Evolutionary conservation across 2,797 vertebrate species (phyloP).

Genomic region (Melanotaenia maccullochi): DNA sequence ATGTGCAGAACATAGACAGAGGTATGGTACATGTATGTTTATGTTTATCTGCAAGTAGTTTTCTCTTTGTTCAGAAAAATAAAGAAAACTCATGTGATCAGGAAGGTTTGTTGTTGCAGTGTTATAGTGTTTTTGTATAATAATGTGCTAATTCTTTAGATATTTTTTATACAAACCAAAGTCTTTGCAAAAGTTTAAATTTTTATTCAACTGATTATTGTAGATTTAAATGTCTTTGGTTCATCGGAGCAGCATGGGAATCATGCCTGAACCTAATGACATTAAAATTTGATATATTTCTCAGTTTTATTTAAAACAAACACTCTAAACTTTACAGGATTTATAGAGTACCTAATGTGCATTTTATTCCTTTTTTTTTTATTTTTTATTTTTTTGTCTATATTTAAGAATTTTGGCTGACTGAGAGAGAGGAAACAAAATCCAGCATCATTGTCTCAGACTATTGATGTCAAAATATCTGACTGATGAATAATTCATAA

Average conservation of each 20-base stretch:
- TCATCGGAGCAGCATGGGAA: not conserved
- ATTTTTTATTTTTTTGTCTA: not conserved
- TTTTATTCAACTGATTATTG: not conserved
- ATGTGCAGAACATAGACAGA: conserved; percentile 7
- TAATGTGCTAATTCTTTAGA: too few species aligned
- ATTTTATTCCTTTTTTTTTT: too few species aligned
- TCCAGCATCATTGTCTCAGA: conserved; percentile 9
- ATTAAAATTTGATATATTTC: too few species aligned
- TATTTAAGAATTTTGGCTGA: not conserved
- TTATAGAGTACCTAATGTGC: not conserved
- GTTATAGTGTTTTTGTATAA: too few species aligned
- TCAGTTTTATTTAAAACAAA: too few species aligned
- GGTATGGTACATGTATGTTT: too few species aligned
- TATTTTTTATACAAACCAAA: too few species aligned
- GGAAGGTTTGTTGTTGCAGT: too few species aligned
- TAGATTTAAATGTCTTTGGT: too few species aligned
- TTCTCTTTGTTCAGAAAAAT: not conserved
- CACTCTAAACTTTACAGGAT: too few species aligned
- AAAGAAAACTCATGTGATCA: not conserved
- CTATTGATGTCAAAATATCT: conserved; percentile 19
- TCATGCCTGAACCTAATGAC: not conserved
- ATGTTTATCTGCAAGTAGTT: too few species aligned
- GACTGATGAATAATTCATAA: conserved; percentile 49
- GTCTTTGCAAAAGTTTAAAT: too few species aligned
- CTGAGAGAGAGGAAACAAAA: not conserved